A percentile compares a stretch with the other conserved stretches of the same genome.
phyloP scores from a whole-genome alignment of 2,888 invertebrate species.

The Bembecia ichneumoniformis region DNA sequence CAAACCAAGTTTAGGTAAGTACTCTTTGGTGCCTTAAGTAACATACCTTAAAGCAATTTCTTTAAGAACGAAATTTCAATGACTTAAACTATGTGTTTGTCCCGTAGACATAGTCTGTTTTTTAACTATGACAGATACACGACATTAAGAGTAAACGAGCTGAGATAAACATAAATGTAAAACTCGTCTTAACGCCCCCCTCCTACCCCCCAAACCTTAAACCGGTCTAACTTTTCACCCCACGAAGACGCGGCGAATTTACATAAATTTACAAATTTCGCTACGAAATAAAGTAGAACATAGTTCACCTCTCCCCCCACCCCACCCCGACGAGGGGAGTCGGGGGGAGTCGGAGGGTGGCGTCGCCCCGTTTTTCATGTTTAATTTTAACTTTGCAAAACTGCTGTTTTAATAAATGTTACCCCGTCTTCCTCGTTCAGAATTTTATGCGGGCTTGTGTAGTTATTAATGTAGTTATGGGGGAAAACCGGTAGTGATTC shows the following conservation, averaged over 20 bases:
- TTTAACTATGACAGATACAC: background rate
- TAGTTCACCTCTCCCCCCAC: conserved; percentile 29
- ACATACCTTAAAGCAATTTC: too few relatives aligned
- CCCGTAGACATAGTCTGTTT: too few relatives aligned
- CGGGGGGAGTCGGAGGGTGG: conserved; percentile 11
- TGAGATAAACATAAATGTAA: conserved; percentile 1
- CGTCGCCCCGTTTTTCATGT: conserved; percentile 64
- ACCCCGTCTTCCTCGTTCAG: conserved; percentile 54
- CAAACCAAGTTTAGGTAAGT: too few relatives aligned
- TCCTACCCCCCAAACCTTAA: background rate
- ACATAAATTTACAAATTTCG: conserved; percentile 71
- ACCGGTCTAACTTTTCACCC: conserved; percentile 42
- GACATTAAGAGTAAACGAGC: background rate
- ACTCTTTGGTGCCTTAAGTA: too few relatives aligned
- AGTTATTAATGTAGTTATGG: background rate
- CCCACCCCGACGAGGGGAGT: conserved; percentile 4
- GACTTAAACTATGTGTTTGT: too few relatives aligned
- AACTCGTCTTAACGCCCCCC: conserved; percentile 19
- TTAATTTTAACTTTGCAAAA: conserved; percentile 71
- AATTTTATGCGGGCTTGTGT: conserved; percentile 25
- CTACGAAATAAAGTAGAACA: conserved; percentile 62
- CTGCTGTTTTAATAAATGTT: conserved; percentile 66
- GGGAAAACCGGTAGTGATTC: background rate
- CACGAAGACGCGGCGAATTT: conserved; percentile 66
- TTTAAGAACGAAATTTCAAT: too few relatives aligned